Conservation (phyloP, 92 coral and sea anemone species). For the Epizoanthus ramosus region DNA sequence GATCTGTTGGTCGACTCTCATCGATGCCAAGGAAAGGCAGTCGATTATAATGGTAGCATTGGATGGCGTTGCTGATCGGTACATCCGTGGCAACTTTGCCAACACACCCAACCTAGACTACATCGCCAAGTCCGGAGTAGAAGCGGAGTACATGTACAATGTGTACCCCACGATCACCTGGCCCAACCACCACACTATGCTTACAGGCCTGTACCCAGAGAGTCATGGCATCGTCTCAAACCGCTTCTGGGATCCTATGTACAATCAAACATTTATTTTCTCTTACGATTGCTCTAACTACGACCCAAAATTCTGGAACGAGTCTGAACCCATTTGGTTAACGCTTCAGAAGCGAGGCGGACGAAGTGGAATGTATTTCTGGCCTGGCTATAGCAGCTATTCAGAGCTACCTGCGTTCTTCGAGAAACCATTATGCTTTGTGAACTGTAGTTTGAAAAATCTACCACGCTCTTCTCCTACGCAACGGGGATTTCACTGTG, state of each 20-base stretch:
- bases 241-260: constrained; percentile 58
- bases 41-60: constrained; percentile 66
- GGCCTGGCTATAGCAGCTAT: constrained; percentile 55
- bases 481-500: constrained; percentile 48
- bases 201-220: constrained; percentile 61
- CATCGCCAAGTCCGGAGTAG: constrained; percentile 58
- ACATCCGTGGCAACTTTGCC: constrained; percentile 55
- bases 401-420: constrained; percentile 35
- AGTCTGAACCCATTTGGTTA: constrained; percentile 63
- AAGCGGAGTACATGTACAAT: constrained; percentile 46
- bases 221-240: constrained; percentile 56
- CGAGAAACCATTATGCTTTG: constrained; percentile 36
- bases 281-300: constrained; percentile 51
- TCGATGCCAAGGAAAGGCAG: no score
- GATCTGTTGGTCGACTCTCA: no score
- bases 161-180: constrained; percentile 46
- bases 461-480: not conserved
- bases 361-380: constrained; percentile 47
- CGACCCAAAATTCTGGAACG: constrained; percentile 61
- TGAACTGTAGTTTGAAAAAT: constrained; percentile 51
- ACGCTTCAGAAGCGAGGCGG: constrained; percentile 55
- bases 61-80: constrained; percentile 87
- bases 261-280: constrained; percentile 33
- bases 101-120: constrained; percentile 67
- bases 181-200: constrained; percentile 55